Base-by-base conservation (phyloP, 2,113 vertebrate species). In the Diadophis punctatus region DNA sequence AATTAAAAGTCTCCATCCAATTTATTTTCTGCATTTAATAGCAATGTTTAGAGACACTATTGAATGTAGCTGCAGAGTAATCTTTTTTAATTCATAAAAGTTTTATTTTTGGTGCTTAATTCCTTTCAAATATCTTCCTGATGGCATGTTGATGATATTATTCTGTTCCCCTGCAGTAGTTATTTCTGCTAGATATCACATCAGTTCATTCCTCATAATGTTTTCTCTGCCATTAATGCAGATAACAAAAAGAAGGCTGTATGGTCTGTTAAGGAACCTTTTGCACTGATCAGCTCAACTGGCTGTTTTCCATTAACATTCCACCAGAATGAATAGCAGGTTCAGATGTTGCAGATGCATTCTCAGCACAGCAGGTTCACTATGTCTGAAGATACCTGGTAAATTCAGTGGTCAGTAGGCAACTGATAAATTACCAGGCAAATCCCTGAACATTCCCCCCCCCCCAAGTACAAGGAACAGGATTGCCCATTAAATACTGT, bases 1-100 rank as follows among this genome's bases (percentile, higher is more conserved):
- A 94, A 96, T 96, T 97, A 97, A 92, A 88, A 91, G 93, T 93
- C 89, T 96, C 89, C 95, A 94, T 96, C 91, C 95, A 97, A 96
- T 97, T 96, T 96, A 52, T 95, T 97, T 95, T 94, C 55, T 94
- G 91, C 74, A 53, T 93, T 96, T 96, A 93, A 93, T 92, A 96
- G 30, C 39, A 93, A 94, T 87, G 9, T 92, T 96, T 91, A 91
- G 51, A 95, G 95, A 94, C 93, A 93, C 93, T 87, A 91, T 68
- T 51, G 18, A 86, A 51, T 89, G 93, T 20, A 94, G 87, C 30
- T 96, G 92, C 51, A 91, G 46, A 95, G 95, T 48, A 91, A 91
- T 93, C 93, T 95, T 95, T 95, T 95, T 95, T 95, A 93, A 96
- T 95, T 86, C 95, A 91, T 96, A 96, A 30, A 95, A 91, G 0